phyloP scores from a whole-genome alignment of 2,797 vertebrate species.

The Heterohyrax brucei region DNA sequence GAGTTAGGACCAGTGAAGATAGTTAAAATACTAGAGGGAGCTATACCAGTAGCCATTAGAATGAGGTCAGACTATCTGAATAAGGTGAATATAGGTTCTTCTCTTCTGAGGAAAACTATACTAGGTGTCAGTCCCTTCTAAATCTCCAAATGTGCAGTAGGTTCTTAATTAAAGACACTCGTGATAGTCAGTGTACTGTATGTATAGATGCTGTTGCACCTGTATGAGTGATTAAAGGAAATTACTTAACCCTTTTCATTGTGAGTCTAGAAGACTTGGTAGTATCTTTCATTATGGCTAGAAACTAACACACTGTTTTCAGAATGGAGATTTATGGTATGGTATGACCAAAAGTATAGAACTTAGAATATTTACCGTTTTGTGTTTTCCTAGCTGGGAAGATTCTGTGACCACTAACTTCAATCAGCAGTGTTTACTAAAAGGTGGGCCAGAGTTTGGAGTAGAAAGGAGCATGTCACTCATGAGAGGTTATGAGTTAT shows the following conservation, averaged over 20 bases:
- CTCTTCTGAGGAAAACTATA: constrained; percentile 40
- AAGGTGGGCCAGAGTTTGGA: neutral
- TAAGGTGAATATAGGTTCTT: neutral
- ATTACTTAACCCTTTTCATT: neutral
- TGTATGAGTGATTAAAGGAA: neutral
- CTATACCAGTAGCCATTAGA: neutral
- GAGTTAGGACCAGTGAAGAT: neutral
- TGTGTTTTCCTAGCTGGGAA: constrained; percentile 20
- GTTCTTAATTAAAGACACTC: constrained; percentile 38
- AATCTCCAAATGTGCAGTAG: neutral
- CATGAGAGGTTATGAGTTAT: neutral
- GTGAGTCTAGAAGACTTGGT: neutral
- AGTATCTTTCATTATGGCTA: constrained; percentile 24
- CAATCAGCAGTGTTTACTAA: constrained; percentile 17
- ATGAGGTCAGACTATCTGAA: neutral
- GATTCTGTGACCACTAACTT: neutral
- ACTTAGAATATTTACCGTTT: constrained; percentile 6
- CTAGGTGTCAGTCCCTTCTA: neutral
- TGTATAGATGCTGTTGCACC: neutral
- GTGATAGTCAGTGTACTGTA: neutral
- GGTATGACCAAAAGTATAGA: constrained; percentile 1
- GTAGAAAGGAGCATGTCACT: neutral
- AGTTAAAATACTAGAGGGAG: neutral
- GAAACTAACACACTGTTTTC: constrained; percentile 57
- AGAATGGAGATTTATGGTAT: constrained; percentile 44